Evolutionary conservation across 1,140 invertebrate species (phyloP), one percentile per base, ranked within the genome.

Genomic region (Sarcophaga peregrina): DNA sequence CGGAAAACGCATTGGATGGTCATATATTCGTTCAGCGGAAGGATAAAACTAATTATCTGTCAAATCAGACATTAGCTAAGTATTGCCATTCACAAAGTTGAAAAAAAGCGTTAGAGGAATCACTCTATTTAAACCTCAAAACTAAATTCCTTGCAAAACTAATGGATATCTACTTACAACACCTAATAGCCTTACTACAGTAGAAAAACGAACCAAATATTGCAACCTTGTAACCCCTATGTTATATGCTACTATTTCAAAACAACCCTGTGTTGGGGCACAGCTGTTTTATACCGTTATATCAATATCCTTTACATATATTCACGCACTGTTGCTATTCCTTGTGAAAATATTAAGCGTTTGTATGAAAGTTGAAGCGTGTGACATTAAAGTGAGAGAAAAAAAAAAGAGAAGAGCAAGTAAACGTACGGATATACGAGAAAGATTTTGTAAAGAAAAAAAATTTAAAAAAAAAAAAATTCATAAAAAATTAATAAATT

Each of bases 271-370:
- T 52, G 0, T 8, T 17, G 5, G 17, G 3, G 20, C 17, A 50
- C 75, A 78, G 75, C 75, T 78, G 75, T 25, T n/a, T 78, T n/a
- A 50, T 50, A 76, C 74, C 75, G 75, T 78, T 78, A 50, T 78
- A 78, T 52, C 48, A 10, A 48, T 78, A 20, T 68, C 62, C 62
- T 68, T 52, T 52, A 68, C 62, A 20, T n/a, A 47, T 45, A 76
- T 7, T 20, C 50, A 52, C 50, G 47, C 37, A 78, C 75, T 78
- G 75, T 78, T 78, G 75, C 75, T 78, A 50, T 78, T 78, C 50
- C n/a, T 62, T 62, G 58, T 62, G 25, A 37, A 37, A 37, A 11
- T 15, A 54, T 2, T 54, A 54, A 15, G 52, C 15, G 72, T 74
- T 13, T 45, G 73, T 75, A 37, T 76, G 74, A 47, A 13, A 20